Conservation (phyloP, 2,113 vertebrate species). For the Thunnus thynnus region DNA sequence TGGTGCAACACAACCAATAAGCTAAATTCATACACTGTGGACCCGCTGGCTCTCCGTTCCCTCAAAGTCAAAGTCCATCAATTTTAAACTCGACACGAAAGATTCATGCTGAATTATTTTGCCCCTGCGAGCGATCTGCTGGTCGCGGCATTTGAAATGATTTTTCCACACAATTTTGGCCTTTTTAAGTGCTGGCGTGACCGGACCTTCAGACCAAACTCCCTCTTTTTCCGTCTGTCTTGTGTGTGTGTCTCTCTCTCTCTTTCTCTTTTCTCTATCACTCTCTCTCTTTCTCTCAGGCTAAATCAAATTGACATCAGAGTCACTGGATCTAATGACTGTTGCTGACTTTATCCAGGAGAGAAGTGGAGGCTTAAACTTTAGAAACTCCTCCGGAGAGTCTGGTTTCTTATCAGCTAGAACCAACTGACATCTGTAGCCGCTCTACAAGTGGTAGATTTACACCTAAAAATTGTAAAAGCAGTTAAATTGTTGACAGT, state of each 20-base stretch:
- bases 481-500: too few species aligned
- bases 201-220: neutral
- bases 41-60: too few species aligned
- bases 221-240: neutral
- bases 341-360: neutral
- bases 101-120: too few species aligned
- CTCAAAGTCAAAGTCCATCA: too few species aligned
- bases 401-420: constrained; percentile 2
- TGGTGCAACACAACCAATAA: too few species aligned
- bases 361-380: neutral
- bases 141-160: too few species aligned
- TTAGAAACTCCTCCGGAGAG: neutral
- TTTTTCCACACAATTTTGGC: too few species aligned
- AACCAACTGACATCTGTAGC: neutral
- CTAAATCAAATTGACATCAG: constrained; percentile 2
- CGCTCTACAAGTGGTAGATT: neutral
- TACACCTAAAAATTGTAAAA: neutral
- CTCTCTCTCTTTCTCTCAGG: neutral
- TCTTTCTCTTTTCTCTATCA: neutral
- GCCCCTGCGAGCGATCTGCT: too few species aligned
- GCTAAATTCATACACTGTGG: too few species aligned
- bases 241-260: neutral
- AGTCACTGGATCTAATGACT: neutral
- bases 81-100: too few species aligned
- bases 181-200: too few species aligned